Evolutionary conservation across 2,888 invertebrate species (phyloP).

Genomic region (Platyscelio sp.): DNA sequence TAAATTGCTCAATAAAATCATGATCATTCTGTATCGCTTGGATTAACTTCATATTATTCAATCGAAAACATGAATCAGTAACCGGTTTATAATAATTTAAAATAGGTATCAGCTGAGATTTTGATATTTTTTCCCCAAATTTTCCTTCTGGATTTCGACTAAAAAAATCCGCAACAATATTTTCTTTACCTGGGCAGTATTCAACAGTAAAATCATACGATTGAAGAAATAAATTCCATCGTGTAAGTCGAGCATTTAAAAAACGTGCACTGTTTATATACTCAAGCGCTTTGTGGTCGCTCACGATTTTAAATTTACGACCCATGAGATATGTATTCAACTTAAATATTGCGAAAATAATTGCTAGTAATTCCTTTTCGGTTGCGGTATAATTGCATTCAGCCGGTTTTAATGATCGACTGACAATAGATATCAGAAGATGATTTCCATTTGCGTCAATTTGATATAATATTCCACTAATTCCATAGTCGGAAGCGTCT

Average conservation of each 20-base stretch:
- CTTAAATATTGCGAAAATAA: constrained; percentile 25
- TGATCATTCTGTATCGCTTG: no score
- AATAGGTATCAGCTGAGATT: neutral
- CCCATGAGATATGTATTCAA: constrained; percentile 23
- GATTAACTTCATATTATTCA: no score
- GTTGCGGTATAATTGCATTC: constrained; percentile 29
- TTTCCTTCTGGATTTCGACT: constrained; percentile 71
- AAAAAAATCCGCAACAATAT: constrained; percentile 75
- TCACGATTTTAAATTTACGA: constrained; percentile 11
- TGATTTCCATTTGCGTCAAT: neutral
- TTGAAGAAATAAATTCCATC: constrained; percentile 76
- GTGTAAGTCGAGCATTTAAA: constrained; percentile 66
- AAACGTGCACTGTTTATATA: constrained; percentile 33
- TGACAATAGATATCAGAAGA: constrained; percentile 16
- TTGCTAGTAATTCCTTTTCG: constrained; percentile 28
- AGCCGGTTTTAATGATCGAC: neutral
- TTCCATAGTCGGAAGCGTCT: constrained; percentile 29
- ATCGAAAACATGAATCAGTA: no score
- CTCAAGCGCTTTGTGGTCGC: constrained; percentile 24
- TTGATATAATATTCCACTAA: constrained; percentile 30
- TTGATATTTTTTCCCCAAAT: neutral
- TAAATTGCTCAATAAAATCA: neutral
- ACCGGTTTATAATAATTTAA: no score
- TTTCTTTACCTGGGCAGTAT: constrained; percentile 73
- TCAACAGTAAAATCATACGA: constrained; percentile 72